Percentiles rank a stretch among this genome's conserved stretches.
These are phyloP conservation scores for Hestina assimilis DNA, from an alignment of 1,140 invertebrate genomes.

Conservation along the genomic window DNA sequence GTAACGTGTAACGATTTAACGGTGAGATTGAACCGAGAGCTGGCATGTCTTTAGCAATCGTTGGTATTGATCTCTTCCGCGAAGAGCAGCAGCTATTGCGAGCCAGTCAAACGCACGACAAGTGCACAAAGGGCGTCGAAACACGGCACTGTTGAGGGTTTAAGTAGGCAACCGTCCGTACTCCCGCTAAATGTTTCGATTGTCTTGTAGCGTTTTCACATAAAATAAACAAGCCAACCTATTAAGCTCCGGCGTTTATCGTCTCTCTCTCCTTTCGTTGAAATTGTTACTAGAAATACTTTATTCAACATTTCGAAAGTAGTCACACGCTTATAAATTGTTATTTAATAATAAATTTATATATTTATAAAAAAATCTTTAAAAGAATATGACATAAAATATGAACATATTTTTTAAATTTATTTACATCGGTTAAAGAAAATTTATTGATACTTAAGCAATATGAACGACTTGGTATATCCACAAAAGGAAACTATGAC, in stretches of 20 bases:
- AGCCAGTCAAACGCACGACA: slow-evolving; percentile 59
- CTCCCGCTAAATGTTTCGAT: slow-evolving; percentile 5
- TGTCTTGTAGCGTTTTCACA: slow-evolving; percentile 5
- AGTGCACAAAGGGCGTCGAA: slow-evolving; percentile 53
- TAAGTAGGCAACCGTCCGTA: slow-evolving; percentile 20
- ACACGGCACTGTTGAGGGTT: slow-evolving; percentile 46
- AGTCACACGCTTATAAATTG: too few relatives aligned
- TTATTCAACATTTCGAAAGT: neutral
- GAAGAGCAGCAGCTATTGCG: slow-evolving; percentile 48
- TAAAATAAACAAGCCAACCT: slow-evolving; percentile 6
- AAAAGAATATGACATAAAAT: too few relatives aligned
- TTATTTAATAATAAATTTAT: too few relatives aligned
- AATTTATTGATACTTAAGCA: too few relatives aligned
- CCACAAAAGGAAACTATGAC: too few relatives aligned
- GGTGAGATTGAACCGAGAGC: slow-evolving; percentile 47
- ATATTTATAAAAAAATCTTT: too few relatives aligned
- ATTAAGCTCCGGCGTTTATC: slow-evolving; percentile 4
- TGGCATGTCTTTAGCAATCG: slow-evolving; percentile 50
- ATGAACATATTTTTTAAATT: too few relatives aligned
- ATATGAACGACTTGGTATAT: too few relatives aligned
- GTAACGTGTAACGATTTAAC: slow-evolving; percentile 44
- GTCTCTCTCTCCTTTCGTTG: neutral
- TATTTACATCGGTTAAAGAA: too few relatives aligned
- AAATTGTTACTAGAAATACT: neutral
- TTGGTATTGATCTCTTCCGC: slow-evolving; percentile 52